Evolutionary conservation across 2,113 vertebrate species (phyloP).

Genomic region (Stercorarius parasiticus): DNA sequence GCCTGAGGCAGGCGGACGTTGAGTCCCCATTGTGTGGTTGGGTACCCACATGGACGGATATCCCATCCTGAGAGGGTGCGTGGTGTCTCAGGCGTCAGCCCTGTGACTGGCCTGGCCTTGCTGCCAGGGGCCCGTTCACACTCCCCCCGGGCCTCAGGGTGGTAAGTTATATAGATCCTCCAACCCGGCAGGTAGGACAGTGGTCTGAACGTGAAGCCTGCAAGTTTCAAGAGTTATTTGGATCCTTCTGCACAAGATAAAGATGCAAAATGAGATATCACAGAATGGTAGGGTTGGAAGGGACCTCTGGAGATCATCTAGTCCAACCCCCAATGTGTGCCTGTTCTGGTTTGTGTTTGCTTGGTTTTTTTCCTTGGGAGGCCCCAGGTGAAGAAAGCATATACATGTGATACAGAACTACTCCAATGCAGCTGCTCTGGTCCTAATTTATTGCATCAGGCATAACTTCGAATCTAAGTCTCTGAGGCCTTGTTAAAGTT

Average conservation of each 20-base stretch:
- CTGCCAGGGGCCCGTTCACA: rapidly evolving
- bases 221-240: background rate
- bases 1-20: background rate
- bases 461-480: background rate
- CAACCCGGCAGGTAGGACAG: rapidly evolving
- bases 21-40: background rate
- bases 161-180: rapidly evolving
- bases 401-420: background rate
- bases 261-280: background rate
- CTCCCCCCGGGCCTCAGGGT: too few relatives aligned
- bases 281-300: too few relatives aligned
- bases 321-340: too few relatives aligned
- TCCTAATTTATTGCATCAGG: background rate
- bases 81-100: rapidly evolving
- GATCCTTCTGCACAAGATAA: background rate
- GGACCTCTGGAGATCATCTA: too few relatives aligned
- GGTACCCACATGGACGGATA: background rate
- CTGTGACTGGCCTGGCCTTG: background rate
- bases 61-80: rapidly evolving
- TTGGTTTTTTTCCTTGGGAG: background rate
- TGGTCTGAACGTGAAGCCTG: rapidly evolving
- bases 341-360: background rate
- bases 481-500: background rate
- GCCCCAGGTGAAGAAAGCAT: background rate
- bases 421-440: background rate